Base-by-base conservation (phyloP, 2,888 invertebrate species). In the Laspeyria flexula region DNA sequence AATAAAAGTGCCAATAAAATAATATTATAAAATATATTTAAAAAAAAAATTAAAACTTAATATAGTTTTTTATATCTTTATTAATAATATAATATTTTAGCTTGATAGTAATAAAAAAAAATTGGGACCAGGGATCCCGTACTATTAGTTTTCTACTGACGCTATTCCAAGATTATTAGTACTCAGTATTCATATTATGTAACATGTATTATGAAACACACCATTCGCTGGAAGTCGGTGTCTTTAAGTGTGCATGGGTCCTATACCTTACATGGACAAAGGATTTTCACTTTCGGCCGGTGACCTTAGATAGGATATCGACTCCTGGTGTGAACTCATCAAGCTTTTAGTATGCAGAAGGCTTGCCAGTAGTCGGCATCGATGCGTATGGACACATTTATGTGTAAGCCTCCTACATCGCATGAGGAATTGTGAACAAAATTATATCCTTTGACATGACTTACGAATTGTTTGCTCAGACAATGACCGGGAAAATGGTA, bases 251-350 rank as follows among this genome's bases (percentile, higher is more conserved):
- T 33, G 7, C 51, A 46, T 31, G 25, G 48, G 34, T 49, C 11
- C 23, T 42, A 30, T n/a, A 37, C 37, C 25, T 16, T 42, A 30
- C 15, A 39, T 35, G 51, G 45, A 66, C 60, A 68, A 76, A 73
- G 74, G 43, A 27, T 59, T 82, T 86, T 86, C 76, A 75, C 85
- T 86, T 83, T 85, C 79, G 83, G 81, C 57, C 77, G 77, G 67
- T 77, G 81, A 83, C 83, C 84, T 83, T 74, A 74, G 70, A 56
- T 52, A 82, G 83, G 77, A 81, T 81, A 81, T 75, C 61, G 80
- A 81, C 78, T 73, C 67, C 56, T 71, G 67, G 50, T 46, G 60
- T 74, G 71, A 74, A 73, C 75, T 77, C 71, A 60, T 33, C 49
- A 46, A 52, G 37, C 57, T 11, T 57, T 83, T 78, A 76, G 74